Conservation (phyloP, 2,113 vertebrate species). For the Forbesichthys papilliferus region DNA sequence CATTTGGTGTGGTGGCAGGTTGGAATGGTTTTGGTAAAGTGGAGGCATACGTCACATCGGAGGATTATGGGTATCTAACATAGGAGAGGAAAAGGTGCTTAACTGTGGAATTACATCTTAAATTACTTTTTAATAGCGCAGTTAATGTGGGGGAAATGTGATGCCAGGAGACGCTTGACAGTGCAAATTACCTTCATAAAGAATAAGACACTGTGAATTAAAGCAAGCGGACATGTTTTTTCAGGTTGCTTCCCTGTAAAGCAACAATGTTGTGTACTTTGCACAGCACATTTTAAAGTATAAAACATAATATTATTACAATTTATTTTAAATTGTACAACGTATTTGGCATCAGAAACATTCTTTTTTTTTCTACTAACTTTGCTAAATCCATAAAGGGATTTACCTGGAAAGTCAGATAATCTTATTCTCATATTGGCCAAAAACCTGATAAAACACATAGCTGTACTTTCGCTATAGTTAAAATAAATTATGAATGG, state of each 20-base stretch:
- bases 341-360: no score
- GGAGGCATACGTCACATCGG: conserved; percentile 54
- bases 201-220: conserved; percentile 45
- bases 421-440: no score
- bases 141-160: conserved; percentile 77
- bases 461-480: no score
- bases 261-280: conserved; percentile 32
- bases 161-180: conserved; percentile 58
- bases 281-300: conserved; percentile 20
- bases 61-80: conserved; percentile 67
- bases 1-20: conserved; percentile 40
- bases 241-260: conserved; percentile 44
- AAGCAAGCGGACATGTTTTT: conserved; percentile 46
- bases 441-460: no score
- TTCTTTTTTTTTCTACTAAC: no score
- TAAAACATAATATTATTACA: no score
- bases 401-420: no score
- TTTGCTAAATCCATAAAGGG: no score
- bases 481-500: no score
- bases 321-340: no score
- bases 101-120: conserved; percentile 72
- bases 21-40: conserved; percentile 55
- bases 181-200: conserved; percentile 64
- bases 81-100: conserved; percentile 73
- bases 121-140: conserved; percentile 76